Base-by-base conservation (phyloP, 1,140 invertebrate species). In the Orussus abietinus region DNA sequence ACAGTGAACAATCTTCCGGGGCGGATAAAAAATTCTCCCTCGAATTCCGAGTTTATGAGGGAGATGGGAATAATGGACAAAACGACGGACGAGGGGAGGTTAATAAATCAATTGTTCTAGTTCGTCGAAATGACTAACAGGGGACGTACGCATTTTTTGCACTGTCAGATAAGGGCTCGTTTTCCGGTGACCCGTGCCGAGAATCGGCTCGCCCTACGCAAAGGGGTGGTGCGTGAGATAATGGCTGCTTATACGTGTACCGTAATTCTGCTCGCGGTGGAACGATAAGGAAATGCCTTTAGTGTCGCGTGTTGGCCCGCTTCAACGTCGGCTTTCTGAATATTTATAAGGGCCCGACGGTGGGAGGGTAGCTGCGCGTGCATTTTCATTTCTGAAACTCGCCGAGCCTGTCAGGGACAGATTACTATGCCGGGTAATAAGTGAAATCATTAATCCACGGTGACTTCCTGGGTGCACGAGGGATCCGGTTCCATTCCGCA, bases 371-470 rank as follows among this genome's bases (percentile, higher is more conserved):
- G 9, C 10, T 37, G 47, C 51, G 44, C 57, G 57, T 64, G 56
- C 59, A 63, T 66, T 68, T 66, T 66, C 62, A 62, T 65, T 66
- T 59, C 49, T n/a, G n/a, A 53, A 65, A 66, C 55, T 68, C 62
- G 52, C 56, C 45, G 49, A 59, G 51, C 59, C n/a, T 66, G 64
- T 66, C 64, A 53, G 45, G 46, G 50, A 46, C 56, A 64, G 64
- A 69, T 69, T 62, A 62, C n/a, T n/a, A n/a, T n/a, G n/a, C n/a
- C n/a, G n/a, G n/a, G 63, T 64, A 66, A 64, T 64, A 64, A 63
- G 59, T 64, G 52, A 69, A 63, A 66, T 66, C 64, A 67, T 67
- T 60, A 62, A 64, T 59, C 55, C 49, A n/a, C n/a, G n/a, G n/a
- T n/a, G n/a, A n/a, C n/a, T n/a, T n/a, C n/a, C n/a, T n/a, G n/a